Percentiles rank a stretch among this genome's conserved stretches.
Evolutionary conservation across 2,888 invertebrate genomes (phyloP).

Genomic region (Drosophila rubida): DNA sequence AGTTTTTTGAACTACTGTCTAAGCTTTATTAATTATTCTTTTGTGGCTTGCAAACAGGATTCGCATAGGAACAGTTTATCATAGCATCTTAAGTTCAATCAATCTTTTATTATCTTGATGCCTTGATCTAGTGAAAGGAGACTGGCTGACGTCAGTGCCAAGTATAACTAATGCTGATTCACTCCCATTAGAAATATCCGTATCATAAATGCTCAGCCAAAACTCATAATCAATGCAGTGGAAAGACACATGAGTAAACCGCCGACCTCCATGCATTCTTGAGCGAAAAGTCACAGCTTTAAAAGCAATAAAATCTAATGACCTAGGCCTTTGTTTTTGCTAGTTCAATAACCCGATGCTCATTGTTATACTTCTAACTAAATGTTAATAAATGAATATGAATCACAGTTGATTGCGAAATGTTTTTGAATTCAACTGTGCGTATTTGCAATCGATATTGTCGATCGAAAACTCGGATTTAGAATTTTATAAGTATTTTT

Average conservation of each 20-base stretch:
- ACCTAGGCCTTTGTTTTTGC: slow-evolving; percentile 22
- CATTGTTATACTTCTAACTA: slow-evolving; percentile 28
- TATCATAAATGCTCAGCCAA: slow-evolving; percentile 7
- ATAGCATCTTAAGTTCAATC: slow-evolving; percentile 27
- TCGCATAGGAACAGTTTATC: slow-evolving; percentile 26
- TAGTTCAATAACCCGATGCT: slow-evolving; percentile 44
- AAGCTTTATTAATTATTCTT: slow-evolving; percentile 51
- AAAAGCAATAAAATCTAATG: slow-evolving; percentile 17
- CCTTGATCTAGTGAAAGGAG: slow-evolving; percentile 42
- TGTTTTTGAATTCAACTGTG: background rate
- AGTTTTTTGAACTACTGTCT: slow-evolving; percentile 33
- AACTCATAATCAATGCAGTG: slow-evolving; percentile 23
- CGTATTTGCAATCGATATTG: background rate
- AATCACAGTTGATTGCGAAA: slow-evolving; percentile 41
- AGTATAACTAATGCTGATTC: slow-evolving; percentile 32
- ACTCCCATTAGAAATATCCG: slow-evolving; percentile 12
- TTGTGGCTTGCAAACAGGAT: slow-evolving; percentile 31
- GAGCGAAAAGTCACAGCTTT: slow-evolving; percentile 2
- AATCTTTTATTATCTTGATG: slow-evolving; percentile 33
- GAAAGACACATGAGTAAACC: slow-evolving; percentile 30
- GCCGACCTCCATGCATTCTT: slow-evolving; percentile 36
- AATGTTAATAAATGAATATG: slow-evolving; percentile 19
- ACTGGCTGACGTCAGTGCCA: slow-evolving; percentile 37
- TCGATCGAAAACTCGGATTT: background rate
- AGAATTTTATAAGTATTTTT: slow-evolving; percentile 6